These are phyloP conservation scores for Drosophila testacea DNA, from an alignment of 2,888 invertebrate genomes.

Conservation along the genomic window DNA sequence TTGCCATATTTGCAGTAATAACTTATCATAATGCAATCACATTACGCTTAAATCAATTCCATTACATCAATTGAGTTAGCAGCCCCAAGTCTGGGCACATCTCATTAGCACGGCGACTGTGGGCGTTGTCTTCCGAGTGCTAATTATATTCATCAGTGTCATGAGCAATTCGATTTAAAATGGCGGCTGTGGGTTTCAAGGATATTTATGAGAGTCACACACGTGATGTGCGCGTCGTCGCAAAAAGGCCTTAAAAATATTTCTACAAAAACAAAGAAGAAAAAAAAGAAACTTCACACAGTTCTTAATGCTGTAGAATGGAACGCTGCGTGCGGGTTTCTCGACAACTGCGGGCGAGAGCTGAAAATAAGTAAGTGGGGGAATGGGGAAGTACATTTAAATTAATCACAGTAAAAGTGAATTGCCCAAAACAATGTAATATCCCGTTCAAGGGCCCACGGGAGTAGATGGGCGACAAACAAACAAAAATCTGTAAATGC, in stretches of 20 bases:
- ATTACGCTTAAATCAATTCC: conserved; percentile 56
- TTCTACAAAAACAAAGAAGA: not conserved
- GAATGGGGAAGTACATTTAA: conserved; percentile 62
- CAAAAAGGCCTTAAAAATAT: conserved; percentile 27
- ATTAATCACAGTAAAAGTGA: conserved; percentile 81
- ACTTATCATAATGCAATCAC: conserved; percentile 42
- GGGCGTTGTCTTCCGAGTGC: conserved; percentile 73
- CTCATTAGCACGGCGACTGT: conserved; percentile 70
- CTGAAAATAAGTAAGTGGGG: not conserved
- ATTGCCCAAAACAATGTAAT: conserved; percentile 80
- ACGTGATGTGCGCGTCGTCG: conserved; percentile 52
- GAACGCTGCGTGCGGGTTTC: conserved; percentile 38
- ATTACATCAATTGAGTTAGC: conserved; percentile 47
- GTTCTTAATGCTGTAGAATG: conserved; percentile 34
- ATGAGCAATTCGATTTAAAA: conserved; percentile 76
- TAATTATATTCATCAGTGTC: conserved; percentile 69
- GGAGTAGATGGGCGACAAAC: conserved; percentile 55
- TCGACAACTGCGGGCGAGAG: conserved; percentile 15
- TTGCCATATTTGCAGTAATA: conserved; percentile 6
- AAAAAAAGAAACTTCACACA: conserved; percentile 3
- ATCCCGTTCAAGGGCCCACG: conserved; percentile 68
- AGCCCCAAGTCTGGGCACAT: conserved; percentile 21
- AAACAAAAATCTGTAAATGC: conserved; percentile 76
- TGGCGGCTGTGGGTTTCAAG: conserved; percentile 52
- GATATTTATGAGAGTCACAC: conserved; percentile 74